These are phyloP conservation scores for Helostoma temminkii DNA, from an alignment of 2,797 vertebrate genomes.

Conservation along the genomic window DNA sequence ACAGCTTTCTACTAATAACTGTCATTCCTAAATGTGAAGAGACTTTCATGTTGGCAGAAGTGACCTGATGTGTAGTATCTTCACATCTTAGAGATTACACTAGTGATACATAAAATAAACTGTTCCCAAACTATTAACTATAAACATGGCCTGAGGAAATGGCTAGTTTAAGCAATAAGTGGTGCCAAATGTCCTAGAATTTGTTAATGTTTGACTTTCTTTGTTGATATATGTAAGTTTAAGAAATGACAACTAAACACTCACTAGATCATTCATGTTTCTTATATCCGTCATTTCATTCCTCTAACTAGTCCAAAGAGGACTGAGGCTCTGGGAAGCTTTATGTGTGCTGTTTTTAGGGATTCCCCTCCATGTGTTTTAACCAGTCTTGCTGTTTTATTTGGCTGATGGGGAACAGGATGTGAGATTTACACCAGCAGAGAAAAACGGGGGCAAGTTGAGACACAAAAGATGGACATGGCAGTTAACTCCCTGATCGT, in stretches of 20 bases:
- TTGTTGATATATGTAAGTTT: constrained; percentile 11
- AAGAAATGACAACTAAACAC: constrained; percentile 4
- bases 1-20: constrained; percentile 77
- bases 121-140: constrained; percentile 34
- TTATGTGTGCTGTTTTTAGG: constrained; percentile 47
- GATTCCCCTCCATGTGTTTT: constrained; percentile 66
- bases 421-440: constrained; percentile 71
- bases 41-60: constrained; percentile 64
- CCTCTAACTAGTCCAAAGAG: constrained; percentile 17
- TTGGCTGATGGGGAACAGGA: constrained; percentile 74
- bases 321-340: constrained; percentile 23
- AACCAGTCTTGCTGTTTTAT: constrained; percentile 64
- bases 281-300: constrained; percentile 32
- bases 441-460: constrained; percentile 66
- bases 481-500: constrained; percentile 66
- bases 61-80: constrained; percentile 49
- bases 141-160: constrained; percentile 36
- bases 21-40: constrained; percentile 69
- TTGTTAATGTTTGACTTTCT: constrained; percentile 27
- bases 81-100: constrained; percentile 47
- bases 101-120: constrained; percentile 34
- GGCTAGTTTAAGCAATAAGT: constrained; percentile 25
- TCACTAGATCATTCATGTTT: not conserved
- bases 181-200: constrained; percentile 4
- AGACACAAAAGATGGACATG: constrained; percentile 69